These are phyloP conservation scores for Girardinichthys multiradiatus DNA, from an alignment of 2,113 vertebrate species.

Conservation along the genomic window DNA sequence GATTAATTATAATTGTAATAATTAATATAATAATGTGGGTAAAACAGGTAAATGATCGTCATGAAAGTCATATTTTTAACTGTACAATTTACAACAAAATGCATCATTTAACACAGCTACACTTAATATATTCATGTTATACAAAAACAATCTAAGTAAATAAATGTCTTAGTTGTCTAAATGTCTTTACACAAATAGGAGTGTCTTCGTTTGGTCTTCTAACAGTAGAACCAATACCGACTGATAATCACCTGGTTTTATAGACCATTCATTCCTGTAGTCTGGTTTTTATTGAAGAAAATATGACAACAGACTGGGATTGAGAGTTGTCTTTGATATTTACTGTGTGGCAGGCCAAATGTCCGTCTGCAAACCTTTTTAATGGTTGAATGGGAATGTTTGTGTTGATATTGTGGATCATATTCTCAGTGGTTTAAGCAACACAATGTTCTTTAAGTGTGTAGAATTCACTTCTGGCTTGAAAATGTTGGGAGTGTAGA, in stretches of 20 bases:
- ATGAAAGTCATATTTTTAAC: no score
- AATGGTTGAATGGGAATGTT: neutral
- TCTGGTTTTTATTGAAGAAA: no score
- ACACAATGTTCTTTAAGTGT: neutral
- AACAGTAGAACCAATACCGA: neutral
- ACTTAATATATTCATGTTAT: no score
- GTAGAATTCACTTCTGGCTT: neutral
- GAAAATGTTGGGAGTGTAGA: neutral
- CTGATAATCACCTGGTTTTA: neutral
- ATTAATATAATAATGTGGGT: no score
- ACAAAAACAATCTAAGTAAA: no score
- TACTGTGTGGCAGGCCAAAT: neutral
- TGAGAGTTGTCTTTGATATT: neutral
- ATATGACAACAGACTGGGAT: neutral
- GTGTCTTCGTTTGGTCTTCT: no score
- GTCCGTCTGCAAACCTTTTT: neutral
- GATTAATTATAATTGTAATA: no score
- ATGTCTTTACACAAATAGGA: no score
- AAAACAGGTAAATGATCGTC: no score
- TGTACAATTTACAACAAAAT: no score
- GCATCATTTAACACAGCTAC: no score
- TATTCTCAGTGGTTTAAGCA: neutral
- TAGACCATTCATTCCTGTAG: neutral
- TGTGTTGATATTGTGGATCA: neutral
- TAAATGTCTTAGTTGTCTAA: no score